Percentiles rank a stretch among this genome's conserved stretches.
Evolutionary conservation across 1,140 invertebrate genomes (phyloP).

Genomic region (Sycophila sp.): DNA sequence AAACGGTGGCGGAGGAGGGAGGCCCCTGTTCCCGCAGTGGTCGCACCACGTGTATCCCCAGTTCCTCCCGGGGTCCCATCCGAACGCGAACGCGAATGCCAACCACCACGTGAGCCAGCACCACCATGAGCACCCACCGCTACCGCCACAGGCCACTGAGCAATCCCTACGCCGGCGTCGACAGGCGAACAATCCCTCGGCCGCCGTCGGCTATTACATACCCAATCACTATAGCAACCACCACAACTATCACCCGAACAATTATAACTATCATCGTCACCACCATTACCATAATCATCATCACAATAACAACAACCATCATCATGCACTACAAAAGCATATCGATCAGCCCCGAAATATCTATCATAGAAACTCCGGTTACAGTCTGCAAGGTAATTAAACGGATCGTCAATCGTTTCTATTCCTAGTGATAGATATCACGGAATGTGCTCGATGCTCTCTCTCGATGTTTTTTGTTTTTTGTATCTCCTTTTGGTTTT

Average conservation of each 20-base stretch:
- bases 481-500: not conserved
- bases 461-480: slow-evolving; percentile 9
- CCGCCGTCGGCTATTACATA: slow-evolving; percentile 45
- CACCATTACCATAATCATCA: slow-evolving; percentile 65
- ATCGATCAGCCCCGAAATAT: slow-evolving; percentile 70
- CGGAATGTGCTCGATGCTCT: slow-evolving; percentile 31
- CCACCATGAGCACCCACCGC: slow-evolving; percentile 69
- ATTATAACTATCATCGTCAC: slow-evolving; percentile 64
- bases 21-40: slow-evolving; percentile 90
- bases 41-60: slow-evolving; percentile 92
- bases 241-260: slow-evolving; percentile 63
- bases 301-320: slow-evolving; percentile 65
- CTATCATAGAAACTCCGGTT: slow-evolving; percentile 72
- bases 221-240: slow-evolving; percentile 65
- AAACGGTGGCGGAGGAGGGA: slow-evolving; percentile 67
- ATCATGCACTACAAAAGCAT: slow-evolving; percentile 70
- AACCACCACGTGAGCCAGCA: slow-evolving; percentile 67
- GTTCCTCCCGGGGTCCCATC: slow-evolving; percentile 87
- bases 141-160: slow-evolving; percentile 64
- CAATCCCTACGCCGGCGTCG: slow-evolving; percentile 58
- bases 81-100: slow-evolving; percentile 72
- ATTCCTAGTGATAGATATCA: slow-evolving; percentile 9
- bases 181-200: slow-evolving; percentile 48
- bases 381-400: slow-evolving; percentile 74
- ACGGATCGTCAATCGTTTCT: not conserved